These are phyloP conservation scores for Nudaria mundana DNA, from an alignment of 2,888 invertebrate genomes.

Conservation along the genomic window DNA sequence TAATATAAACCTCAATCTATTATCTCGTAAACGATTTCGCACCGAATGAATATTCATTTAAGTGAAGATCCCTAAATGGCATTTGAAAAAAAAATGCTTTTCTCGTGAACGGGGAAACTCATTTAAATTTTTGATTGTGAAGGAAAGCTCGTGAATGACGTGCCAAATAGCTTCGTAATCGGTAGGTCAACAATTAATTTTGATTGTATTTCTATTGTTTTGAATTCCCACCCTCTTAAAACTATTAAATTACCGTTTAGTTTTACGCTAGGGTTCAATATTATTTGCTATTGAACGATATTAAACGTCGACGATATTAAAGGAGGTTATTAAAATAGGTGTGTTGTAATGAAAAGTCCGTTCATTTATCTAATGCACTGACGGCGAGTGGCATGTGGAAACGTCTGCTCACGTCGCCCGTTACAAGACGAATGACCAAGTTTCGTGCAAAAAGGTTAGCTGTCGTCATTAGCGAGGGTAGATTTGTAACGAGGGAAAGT, in stretches of 20 bases:
- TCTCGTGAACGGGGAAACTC: constrained; percentile 62
- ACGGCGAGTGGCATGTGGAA: constrained; percentile 41
- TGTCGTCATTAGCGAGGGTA: constrained; percentile 68
- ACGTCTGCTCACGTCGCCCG: constrained; percentile 60
- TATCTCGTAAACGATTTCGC: constrained; percentile 77
- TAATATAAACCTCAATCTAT: constrained; percentile 76
- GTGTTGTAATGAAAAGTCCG: constrained; percentile 28
- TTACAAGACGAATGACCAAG: constrained; percentile 70
- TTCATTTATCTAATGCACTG: constrained; percentile 46
- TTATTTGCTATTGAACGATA: constrained; percentile 12
- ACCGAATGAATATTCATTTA: constrained; percentile 78
- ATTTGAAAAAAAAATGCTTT: constrained; percentile 67
- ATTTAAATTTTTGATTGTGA: constrained; percentile 77
- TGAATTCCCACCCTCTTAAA: constrained; percentile 4
- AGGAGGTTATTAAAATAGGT: constrained; percentile 25
- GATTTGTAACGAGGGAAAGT: constrained; percentile 59
- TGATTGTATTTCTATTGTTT: constrained; percentile 28
- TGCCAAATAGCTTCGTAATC: constrained; percentile 54
- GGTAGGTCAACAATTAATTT: constrained; percentile 57
- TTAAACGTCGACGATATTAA: constrained; percentile 20
- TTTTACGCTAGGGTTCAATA: background rate
- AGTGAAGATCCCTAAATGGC: constrained; percentile 72
- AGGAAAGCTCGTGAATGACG: constrained; percentile 49
- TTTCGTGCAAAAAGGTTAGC: constrained; percentile 68
- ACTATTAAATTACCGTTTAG: constrained; percentile 10